A percentile compares a stretch with the other conserved stretches of the same genome.
Conservation (phyloP, 2,888 invertebrate species). For the Sesamia inferens region DNA sequence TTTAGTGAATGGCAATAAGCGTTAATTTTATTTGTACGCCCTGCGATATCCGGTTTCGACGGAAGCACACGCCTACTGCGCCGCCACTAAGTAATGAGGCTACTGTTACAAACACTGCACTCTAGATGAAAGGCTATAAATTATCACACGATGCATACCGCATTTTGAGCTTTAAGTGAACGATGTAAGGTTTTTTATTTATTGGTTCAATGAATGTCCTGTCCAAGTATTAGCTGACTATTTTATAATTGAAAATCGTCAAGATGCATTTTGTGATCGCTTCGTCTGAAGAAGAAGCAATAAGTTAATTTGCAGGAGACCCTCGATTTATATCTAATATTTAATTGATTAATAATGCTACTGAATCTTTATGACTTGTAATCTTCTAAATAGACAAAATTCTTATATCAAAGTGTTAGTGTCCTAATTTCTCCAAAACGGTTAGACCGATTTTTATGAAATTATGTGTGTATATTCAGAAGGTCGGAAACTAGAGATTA, state of each 20-base stretch:
- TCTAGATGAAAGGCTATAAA: constrained; percentile 73
- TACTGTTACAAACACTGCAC: constrained; percentile 80
- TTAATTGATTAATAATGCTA: constrained; percentile 13
- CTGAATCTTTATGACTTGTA: background rate
- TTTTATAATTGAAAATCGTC: constrained; percentile 65
- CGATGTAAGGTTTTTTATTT: constrained; percentile 50
- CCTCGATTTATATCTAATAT: constrained; percentile 9
- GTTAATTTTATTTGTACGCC: constrained; percentile 87
- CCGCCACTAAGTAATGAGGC: constrained; percentile 87
- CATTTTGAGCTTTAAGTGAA: constrained; percentile 65
- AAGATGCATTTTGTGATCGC: constrained; percentile 58
- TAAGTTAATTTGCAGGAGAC: constrained; percentile 42
- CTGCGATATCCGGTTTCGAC: constrained; percentile 85
- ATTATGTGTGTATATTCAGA: no score
- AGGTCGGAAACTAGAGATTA: no score
- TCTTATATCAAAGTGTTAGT: no score
- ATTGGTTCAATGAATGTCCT: constrained; percentile 12
- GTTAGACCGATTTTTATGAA: no score
- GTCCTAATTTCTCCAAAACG: no score
- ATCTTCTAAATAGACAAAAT: no score
- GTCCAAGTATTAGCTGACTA: constrained; percentile 51
- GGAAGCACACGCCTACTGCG: constrained; percentile 85
- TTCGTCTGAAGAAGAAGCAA: constrained; percentile 42
- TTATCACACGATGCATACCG: constrained; percentile 59
- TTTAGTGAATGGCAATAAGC: constrained; percentile 80